Conservation (phyloP, 1,140 invertebrate species). For the Oncopodura yosiiana region DNA sequence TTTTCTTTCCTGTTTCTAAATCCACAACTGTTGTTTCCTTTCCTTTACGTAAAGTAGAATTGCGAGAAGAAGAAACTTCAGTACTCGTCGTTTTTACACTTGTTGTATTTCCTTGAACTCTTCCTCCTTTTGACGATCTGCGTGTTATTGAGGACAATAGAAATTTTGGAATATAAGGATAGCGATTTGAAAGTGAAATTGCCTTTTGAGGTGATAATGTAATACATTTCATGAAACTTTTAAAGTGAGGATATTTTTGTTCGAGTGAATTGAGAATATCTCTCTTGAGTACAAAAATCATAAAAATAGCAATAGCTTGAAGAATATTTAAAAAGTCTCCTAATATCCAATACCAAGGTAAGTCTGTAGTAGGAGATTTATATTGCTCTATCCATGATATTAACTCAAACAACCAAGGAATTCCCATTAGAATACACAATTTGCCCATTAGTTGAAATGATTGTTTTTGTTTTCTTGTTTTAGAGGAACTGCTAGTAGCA, state of each 20-base stretch:
- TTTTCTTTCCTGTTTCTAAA: too few species aligned
- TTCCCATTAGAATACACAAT: conserved; percentile 60
- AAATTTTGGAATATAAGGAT: too few species aligned
- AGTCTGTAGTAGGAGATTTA: conserved; percentile 6
- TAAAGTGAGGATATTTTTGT: conserved; percentile 9
- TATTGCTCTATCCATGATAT: conserved; percentile 46
- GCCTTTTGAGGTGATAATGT: too few species aligned
- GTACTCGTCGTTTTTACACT: too few species aligned
- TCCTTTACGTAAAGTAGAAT: too few species aligned
- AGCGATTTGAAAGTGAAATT: too few species aligned
- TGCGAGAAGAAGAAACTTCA: too few species aligned
- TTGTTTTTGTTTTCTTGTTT: conserved; percentile 17
- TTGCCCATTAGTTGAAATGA: conserved; percentile 53
- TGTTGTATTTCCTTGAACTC: too few species aligned
- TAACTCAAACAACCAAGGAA: conserved; percentile 62
- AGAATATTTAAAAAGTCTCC: conserved; percentile 61
- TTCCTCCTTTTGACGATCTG: too few species aligned
- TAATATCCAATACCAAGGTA: conserved; percentile 37
- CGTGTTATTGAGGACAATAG: too few species aligned
- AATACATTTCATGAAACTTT: conserved; percentile 1
- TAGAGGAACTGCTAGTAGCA: conserved; percentile 15
- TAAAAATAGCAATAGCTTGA: conserved; percentile 76
- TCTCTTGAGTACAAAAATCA: conserved; percentile 66
- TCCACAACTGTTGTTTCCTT: too few species aligned
- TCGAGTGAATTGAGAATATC: neutral